These are phyloP conservation scores for Lasioglossum leucozonium DNA, from an alignment of 2,888 invertebrate species.

Conservation along the genomic window DNA sequence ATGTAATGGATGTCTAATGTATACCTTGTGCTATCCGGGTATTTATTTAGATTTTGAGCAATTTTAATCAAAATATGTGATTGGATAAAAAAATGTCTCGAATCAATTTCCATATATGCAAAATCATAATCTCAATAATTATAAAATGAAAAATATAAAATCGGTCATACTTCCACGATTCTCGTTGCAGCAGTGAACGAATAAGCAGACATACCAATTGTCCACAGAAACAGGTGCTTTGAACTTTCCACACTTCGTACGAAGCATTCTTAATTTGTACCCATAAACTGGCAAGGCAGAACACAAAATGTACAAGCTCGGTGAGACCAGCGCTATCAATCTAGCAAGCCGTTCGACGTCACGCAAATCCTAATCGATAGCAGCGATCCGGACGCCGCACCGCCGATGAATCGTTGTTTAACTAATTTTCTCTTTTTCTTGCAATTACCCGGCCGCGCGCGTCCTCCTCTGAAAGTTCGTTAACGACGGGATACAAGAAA, in stretches of 20 bases:
- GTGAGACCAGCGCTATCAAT: background rate
- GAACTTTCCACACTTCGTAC: background rate
- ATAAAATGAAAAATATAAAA: too few species aligned
- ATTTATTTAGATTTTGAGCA: too few species aligned
- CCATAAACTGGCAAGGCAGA: background rate
- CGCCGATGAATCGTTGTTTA: slow-evolving; percentile 11
- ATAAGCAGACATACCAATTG: background rate
- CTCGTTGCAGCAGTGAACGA: background rate
- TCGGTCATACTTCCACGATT: background rate
- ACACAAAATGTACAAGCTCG: background rate
- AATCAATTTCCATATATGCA: too few species aligned
- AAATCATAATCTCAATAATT: too few species aligned
- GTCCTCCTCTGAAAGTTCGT: slow-evolving; percentile 34
- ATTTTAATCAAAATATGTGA: too few species aligned
- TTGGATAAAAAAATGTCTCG: too few species aligned
- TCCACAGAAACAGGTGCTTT: background rate
- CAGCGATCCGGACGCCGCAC: background rate
- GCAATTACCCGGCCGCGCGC: slow-evolving; percentile 24
- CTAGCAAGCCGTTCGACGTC: background rate
- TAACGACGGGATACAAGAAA: slow-evolving; percentile 17
- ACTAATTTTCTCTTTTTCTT: slow-evolving; percentile 1
- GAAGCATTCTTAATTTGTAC: too few species aligned
- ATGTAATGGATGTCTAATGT: too few species aligned
- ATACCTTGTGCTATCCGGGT: too few species aligned
- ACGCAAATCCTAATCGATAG: slow-evolving; percentile 29